These are phyloP conservation scores for Rhynchonycteris naso DNA, from an alignment of 2,797 vertebrate genomes.

Conservation along the genomic window DNA sequence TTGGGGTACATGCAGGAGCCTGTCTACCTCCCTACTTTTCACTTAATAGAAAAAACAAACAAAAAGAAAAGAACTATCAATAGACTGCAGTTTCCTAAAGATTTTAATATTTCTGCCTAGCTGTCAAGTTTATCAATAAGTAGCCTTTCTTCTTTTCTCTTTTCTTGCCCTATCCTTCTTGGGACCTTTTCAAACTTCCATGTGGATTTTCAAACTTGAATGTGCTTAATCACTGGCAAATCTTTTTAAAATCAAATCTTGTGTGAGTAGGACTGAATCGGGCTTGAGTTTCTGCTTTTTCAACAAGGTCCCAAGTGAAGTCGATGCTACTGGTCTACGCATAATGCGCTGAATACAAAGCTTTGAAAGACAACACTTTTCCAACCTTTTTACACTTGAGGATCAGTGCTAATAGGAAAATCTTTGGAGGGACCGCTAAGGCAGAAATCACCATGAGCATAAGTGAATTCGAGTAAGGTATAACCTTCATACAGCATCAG, in stretches of 20 bases:
- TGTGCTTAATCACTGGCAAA: not conserved
- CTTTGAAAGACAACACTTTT: not conserved
- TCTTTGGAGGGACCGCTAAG: no score
- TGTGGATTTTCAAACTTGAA: not conserved
- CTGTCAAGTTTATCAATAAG: slow-evolving; percentile 50
- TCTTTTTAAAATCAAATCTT: slow-evolving; percentile 47
- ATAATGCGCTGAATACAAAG: not conserved
- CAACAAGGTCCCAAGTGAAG: not conserved
- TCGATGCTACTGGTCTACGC: not conserved
- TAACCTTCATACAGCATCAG: no score
- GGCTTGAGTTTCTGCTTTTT: not conserved
- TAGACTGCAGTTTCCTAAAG: slow-evolving; percentile 19
- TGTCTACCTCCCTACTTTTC: no score
- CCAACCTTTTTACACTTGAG: no score
- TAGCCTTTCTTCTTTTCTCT: not conserved
- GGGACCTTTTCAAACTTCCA: slow-evolving; percentile 4
- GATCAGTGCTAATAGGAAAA: no score
- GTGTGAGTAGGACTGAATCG: not conserved
- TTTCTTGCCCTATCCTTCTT: slow-evolving; percentile 14
- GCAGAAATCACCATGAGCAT: no score
- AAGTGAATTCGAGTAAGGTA: no score
- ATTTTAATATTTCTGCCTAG: slow-evolving; percentile 28
- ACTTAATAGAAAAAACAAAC: no score
- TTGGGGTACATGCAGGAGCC: no score
- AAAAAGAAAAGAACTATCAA: not conserved